Conservation (phyloP, 1,140 invertebrate genomes). For the Phenacoccus solenopsis region DNA sequence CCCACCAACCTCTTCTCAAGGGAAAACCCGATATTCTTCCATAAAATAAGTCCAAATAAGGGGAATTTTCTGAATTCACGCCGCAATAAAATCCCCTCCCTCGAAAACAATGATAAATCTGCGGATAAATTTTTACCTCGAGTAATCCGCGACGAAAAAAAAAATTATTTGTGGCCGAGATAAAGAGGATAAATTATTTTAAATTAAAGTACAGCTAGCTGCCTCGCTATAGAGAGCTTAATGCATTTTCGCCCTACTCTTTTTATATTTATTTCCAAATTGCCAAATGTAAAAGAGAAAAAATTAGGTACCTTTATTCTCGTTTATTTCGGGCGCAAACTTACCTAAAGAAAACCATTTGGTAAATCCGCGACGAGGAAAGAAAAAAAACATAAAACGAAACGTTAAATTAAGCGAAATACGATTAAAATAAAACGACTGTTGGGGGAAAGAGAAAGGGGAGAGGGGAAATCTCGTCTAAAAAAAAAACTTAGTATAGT, state of each 20-base stretch:
- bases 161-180: background rate
- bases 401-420: constrained; percentile 3
- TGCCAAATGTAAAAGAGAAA: background rate
- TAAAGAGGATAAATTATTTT: background rate
- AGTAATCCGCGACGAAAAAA: too few species aligned
- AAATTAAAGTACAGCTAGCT: background rate
- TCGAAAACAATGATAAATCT: background rate
- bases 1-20: background rate
- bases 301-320: background rate
- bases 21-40: background rate
- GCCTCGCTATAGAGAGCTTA: background rate
- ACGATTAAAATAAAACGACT: background rate
- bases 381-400: constrained; percentile 3
- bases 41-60: background rate
- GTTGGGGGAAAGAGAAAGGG: background rate
- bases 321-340: background rate
- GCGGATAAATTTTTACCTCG: background rate
- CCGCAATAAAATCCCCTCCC: background rate
- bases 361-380: background rate
- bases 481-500: background rate
- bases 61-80: background rate
- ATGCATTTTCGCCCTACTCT: background rate
- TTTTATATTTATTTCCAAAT: background rate
- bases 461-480: background rate
- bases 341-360: background rate